Conservation (phyloP, 2,888 invertebrate genomes). For the Andrena haemorrhoa region DNA sequence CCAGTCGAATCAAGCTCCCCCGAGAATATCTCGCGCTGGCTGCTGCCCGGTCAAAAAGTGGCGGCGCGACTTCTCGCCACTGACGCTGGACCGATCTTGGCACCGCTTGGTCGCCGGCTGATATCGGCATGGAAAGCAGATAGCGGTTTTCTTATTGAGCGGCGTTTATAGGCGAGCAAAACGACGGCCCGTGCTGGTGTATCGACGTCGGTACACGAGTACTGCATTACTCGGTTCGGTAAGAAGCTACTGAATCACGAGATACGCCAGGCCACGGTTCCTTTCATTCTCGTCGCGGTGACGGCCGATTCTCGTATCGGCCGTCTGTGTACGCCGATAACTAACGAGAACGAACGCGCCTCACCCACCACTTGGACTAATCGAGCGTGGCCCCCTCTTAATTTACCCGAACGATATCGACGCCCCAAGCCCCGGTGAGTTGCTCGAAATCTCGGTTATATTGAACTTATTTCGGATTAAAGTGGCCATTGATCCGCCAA, state of each 20-base stretch:
- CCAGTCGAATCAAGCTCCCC: conserved; percentile 27
- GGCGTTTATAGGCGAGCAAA: conserved; percentile 65
- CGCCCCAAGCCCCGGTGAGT: conserved; percentile 8
- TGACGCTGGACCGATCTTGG: conserved; percentile 63
- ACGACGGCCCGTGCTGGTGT: conserved; percentile 53
- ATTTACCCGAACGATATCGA: conserved; percentile 66
- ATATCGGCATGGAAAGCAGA: conserved; percentile 67
- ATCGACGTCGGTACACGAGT: conserved; percentile 76
- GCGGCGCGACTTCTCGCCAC: conserved; percentile 48
- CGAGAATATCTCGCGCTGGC: conserved; percentile 19
- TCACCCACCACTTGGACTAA: conserved; percentile 68
- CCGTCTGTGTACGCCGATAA: conserved; percentile 72
- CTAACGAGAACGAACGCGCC: conserved; percentile 75
- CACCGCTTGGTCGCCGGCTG: conserved; percentile 51
- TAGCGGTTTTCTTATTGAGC: conserved; percentile 76
- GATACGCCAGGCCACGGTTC: conserved; percentile 68
- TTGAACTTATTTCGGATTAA: conserved; percentile 27
- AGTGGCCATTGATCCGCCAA: conserved; percentile 17
- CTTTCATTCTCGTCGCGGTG: conserved; percentile 66
- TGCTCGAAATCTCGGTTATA: conserved; percentile 46
- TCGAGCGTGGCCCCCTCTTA: conserved; percentile 71
- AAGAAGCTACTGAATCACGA: conserved; percentile 79
- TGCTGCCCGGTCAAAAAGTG: conserved; percentile 61
- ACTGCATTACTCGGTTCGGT: conserved; percentile 79
- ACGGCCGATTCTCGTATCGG: conserved; percentile 70